Base-by-base conservation (phyloP, 1,140 invertebrate species). In the Diachasmimorpha longicaudata region DNA sequence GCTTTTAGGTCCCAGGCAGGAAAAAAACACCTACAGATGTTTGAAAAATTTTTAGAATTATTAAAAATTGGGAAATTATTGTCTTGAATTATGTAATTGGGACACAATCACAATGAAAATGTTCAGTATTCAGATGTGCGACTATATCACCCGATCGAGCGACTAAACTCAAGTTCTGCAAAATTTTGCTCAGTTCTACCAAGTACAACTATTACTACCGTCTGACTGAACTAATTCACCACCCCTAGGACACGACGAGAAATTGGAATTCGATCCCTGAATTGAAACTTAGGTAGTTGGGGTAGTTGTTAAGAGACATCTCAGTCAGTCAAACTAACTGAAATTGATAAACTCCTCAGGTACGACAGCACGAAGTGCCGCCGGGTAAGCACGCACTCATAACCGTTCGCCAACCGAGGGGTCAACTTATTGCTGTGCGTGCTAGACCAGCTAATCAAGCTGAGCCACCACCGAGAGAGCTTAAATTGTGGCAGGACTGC, bases 341-440 rank as follows among this genome's bases (percentile, higher is more conserved):
- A 4, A 46, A 80, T 79, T 46, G 73, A 58, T 58, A 19, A 23
- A 19, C 19, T 63, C 23, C 23, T 68, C 69, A 88, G 82, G 87
- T 90, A 69, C 83, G 89, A 72, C 93, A 95, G 86, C 94, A 95
- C 85, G 93, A 94, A 84, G 92, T 95, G 78, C 95, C 95, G 48
- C 90, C 92, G 77, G 94, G 94, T 75, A 96, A 95, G 88, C 94
- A 96, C 85, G 95, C 95, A 4, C 89, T 96, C 78, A 95, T 96
- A 81, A 92, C 94, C 66, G 94, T 96, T 25, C 92, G 92, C 81
- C 95, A 96, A 84, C 92, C 93, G 31, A 94, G 95, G 84, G 95
- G 95, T 37, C 95, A 96, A 87, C 90, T 96, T 79, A 90, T 96
- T 63, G 94, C 94, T 78, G 95, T 96, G 77, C 91, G 94, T 80